Percentiles rank a stretch among this genome's conserved stretches.
phyloP scores from a whole-genome alignment of 2,797 vertebrate species.

The Tragelaphus eurycerus region DNA sequence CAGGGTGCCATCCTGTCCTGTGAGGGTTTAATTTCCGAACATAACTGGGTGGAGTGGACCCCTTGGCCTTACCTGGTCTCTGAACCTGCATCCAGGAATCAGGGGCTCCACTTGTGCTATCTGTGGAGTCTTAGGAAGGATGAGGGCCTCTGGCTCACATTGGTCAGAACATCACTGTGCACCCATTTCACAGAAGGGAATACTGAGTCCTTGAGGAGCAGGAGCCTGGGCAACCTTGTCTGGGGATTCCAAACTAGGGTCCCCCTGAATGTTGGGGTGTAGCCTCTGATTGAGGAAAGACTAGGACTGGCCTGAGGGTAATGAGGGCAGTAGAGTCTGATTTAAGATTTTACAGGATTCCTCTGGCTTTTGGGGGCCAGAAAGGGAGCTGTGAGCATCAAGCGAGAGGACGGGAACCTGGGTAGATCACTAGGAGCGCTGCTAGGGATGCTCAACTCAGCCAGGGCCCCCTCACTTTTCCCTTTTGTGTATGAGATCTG shows the following conservation, averaged over 20 bases:
- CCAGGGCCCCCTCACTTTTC: neutral
- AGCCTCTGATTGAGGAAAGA: neutral
- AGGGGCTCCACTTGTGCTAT: neutral
- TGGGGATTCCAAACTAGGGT: neutral
- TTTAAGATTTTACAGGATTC: neutral
- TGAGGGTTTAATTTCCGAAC: neutral
- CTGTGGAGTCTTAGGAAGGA: neutral
- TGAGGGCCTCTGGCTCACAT: neutral
- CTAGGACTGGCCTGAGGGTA: neutral
- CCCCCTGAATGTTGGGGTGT: neutral
- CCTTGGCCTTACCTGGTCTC: neutral
- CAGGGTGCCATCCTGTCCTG: neutral
- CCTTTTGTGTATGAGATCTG: neutral
- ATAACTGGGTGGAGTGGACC: neutral
- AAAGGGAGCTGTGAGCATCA: neutral
- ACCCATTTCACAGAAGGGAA: neutral
- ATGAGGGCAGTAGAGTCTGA: neutral
- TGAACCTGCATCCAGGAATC: neutral
- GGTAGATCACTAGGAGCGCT: too few relatives aligned
- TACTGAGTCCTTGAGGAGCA: neutral
- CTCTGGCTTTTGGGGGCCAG: neutral
- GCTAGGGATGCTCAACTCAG: neutral
- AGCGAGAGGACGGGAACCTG: neutral
- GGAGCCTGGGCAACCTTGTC: neutral
- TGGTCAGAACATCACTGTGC: neutral